Base-by-base conservation (phyloP, 2,888 invertebrate species). In the Smittia sp. region DNA sequence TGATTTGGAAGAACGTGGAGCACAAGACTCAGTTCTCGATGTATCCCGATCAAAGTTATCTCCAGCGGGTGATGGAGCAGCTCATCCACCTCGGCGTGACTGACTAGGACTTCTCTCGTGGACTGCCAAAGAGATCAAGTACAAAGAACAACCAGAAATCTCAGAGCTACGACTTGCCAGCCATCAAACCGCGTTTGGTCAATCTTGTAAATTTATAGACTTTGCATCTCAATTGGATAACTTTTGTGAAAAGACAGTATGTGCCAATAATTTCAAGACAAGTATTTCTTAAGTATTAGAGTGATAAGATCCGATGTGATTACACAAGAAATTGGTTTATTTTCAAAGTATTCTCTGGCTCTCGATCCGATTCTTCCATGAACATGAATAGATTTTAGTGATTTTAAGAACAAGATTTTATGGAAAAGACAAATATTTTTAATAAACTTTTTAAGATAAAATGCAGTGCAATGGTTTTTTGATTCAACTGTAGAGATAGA, bases 1-100 rank as follows among this genome's bases (percentile, higher is more conserved):
- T 96, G 74, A 89, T 94, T 63, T 97, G 97, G 97, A 93, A 93
- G 80, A 90, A 89, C 79, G 90, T 94, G 75, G 93, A 93, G 78
- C 94, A 94, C 80, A 93, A 93, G 82, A 93, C 93, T 74, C 89
- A 90, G 81, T 83, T 88, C 25, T 88, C 88, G 74, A 90, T 90
- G 76, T 92, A 90, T 81, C 92, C 93, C 1, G 93, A 93, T 83
- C 86, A 88, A 1, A 88, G 86, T 75, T 93, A 92, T 81, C 83
- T 93, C 76, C 89, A 88, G 78, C 86, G 83, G 74, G 81, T 82
- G 75, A 80, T 83, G 80, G 82, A 83, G 73, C 83, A 83, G 77
- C 77, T 83, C 75, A 81, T 83, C 73, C 83, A 83, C 78, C 77
- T 83, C 74, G 83, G 83, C 41, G 83, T 83, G 15, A 83, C 82